Percentiles rank a stretch among this genome's conserved stretches.
Evolutionary conservation across 1,140 invertebrate species (phyloP).

Genomic region (Zaprionus ghesquierei): DNA sequence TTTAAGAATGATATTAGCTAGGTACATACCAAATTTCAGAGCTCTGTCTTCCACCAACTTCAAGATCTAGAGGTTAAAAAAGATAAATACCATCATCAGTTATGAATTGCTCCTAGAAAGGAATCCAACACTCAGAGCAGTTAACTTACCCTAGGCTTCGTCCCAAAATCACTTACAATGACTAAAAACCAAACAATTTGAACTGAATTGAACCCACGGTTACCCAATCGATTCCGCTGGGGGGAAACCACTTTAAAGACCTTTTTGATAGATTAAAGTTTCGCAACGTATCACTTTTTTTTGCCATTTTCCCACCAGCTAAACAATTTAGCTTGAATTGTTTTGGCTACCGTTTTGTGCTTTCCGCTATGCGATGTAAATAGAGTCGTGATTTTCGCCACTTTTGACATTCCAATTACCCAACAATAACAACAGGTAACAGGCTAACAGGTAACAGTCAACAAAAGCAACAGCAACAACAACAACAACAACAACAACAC

Average conservation of each 20-base stretch:
- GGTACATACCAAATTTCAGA: not conserved
- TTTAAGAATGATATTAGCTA: not conserved
- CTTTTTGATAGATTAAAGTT: not conserved
- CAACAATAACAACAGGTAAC: constrained; percentile 24
- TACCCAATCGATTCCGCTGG: not conserved
- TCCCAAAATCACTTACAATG: not conserved
- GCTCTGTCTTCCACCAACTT: not conserved
- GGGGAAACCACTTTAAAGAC: not conserved
- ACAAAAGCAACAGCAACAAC: constrained; percentile 5
- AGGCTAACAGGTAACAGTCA: not conserved
- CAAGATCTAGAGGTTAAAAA: not conserved
- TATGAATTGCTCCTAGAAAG: not conserved
- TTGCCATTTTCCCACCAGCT: not conserved
- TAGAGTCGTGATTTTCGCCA: constrained; percentile 42
- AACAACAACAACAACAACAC: constrained; percentile 12
- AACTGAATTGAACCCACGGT: not conserved
- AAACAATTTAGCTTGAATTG: not conserved
- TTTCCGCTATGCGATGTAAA: not conserved
- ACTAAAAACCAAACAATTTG: not conserved
- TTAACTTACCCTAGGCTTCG: no score
- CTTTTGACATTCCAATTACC: constrained; percentile 59
- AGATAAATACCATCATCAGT: not conserved
- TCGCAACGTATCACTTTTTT: not conserved
- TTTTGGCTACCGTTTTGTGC: not conserved
- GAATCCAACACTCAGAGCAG: not conserved